Evolutionary conservation across 2,888 invertebrate species (phyloP).

Genomic region (Caenorhabditis sp.): DNA sequence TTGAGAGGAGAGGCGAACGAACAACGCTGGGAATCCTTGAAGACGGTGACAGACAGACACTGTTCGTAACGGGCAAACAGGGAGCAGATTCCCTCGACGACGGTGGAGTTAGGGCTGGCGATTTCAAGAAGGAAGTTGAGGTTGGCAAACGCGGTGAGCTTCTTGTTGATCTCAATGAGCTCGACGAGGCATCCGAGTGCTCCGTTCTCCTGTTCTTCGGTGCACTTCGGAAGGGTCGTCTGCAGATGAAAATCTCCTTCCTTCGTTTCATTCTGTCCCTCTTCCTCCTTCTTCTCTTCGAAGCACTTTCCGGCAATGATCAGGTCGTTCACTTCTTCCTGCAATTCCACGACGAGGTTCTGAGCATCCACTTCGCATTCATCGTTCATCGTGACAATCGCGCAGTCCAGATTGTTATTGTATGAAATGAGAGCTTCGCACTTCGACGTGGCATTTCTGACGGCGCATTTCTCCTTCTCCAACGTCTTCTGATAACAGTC

Average conservation of each 20-base stretch:
- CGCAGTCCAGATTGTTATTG: slow-evolving; percentile 75
- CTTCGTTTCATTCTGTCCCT: slow-evolving; percentile 37
- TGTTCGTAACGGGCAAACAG: slow-evolving; percentile 69
- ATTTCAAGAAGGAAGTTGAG: slow-evolving; percentile 75
- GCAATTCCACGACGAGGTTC: slow-evolving; percentile 73
- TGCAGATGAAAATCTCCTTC: slow-evolving; percentile 63
- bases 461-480: slow-evolving; percentile 66
- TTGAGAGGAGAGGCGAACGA: slow-evolving; percentile 77
- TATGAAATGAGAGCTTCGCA: slow-evolving; percentile 74
- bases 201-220: slow-evolving; percentile 73
- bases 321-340: slow-evolving; percentile 66
- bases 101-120: slow-evolving; percentile 70
- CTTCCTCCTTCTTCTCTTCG: slow-evolving; percentile 60
- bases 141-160: slow-evolving; percentile 70
- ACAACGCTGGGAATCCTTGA: slow-evolving; percentile 69
- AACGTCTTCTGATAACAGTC: slow-evolving; percentile 70
- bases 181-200: slow-evolving; percentile 77
- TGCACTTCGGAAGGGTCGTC: slow-evolving; percentile 63
- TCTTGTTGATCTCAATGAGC: slow-evolving; percentile 76
- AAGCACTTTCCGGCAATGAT: slow-evolving; percentile 68
- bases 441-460: slow-evolving; percentile 54
- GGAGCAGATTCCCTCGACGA: slow-evolving; percentile 72
- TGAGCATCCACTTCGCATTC: slow-evolving; percentile 75
- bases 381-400: slow-evolving; percentile 74
- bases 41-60: slow-evolving; percentile 71